phyloP scores from a whole-genome alignment of 2,113 vertebrate species.

The Periophthalmodon schlosseri region DNA sequence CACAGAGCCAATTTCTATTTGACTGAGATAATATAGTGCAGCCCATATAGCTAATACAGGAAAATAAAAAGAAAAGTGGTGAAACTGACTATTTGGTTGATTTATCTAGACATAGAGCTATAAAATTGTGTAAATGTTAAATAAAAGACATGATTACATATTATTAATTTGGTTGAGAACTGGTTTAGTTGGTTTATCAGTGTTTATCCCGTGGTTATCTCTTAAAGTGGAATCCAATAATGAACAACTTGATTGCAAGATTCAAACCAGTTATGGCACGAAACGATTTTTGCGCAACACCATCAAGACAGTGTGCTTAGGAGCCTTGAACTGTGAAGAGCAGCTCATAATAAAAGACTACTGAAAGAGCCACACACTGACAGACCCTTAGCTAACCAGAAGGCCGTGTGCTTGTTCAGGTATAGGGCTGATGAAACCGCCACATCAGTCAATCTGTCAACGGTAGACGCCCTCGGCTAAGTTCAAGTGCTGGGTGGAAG shows the following conservation, averaged over 20 bases:
- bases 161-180: background rate
- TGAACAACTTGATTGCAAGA: background rate
- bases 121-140: too few species aligned
- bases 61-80: too few species aligned
- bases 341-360: slow-evolving; percentile 46
- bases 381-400: slow-evolving; percentile 38
- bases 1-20: too few species aligned
- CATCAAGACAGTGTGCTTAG: background rate
- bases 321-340: slow-evolving; percentile 34
- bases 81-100: too few species aligned
- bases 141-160: too few species aligned
- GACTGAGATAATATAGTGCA: too few species aligned
- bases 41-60: too few species aligned
- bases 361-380: slow-evolving; percentile 37
- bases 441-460: slow-evolving; percentile 66
- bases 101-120: too few species aligned
- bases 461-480: slow-evolving; percentile 46
- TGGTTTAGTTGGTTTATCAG: background rate
- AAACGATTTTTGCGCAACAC: background rate
- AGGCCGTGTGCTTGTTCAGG: slow-evolving; percentile 45
- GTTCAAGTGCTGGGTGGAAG: slow-evolving; percentile 33
- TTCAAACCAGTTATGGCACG: background rate
- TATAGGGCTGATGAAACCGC: slow-evolving; percentile 34
- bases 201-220: background rate
- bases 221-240: background rate